Evolutionary conservation across 2,888 invertebrate species (phyloP), one percentile per base, ranked within the genome.

Genomic region (Anorthoa munda): DNA sequence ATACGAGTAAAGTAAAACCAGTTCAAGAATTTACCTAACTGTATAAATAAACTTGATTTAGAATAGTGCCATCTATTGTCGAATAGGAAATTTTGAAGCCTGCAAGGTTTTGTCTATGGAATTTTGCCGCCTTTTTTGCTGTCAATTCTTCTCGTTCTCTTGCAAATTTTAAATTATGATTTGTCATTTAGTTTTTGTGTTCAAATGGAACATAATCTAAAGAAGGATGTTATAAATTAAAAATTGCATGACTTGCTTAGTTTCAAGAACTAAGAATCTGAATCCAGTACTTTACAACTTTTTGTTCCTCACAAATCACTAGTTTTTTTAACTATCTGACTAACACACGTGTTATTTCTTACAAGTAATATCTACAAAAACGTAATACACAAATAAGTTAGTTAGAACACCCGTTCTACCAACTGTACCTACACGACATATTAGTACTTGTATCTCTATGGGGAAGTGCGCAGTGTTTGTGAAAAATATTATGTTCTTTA

Each of bases 51-150:
- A 51, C 18, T 17, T 13, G 2, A 46, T 68, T 74, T 4, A 26
- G 13, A 50, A 75, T 15, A 69, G 13, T 17, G 68, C 46, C 63
- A 77, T 72, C 80, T 81, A 26, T 55, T 59, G 48, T 17, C 46
- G 53, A 81, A 58, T 69, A 72, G 55, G 4, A 50, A 51, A 18
- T 26, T 21, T n/a, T 15, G 31, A 55, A 61, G 13, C 50, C 51
- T 26, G n/a, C 2, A 26, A 15, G 11, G 4, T 4, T 1, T 46
- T 45, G 51, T 53, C 17, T 66, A 46, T 66, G 51, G 23, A 39
- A 39, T 55, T 50, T 60, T 59, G 66, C 69, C 58, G 66, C 81
- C 4, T 26, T 51, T 79, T 67, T 63, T 48, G 13, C n/a, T 79
- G 64, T 73, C 73, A 67, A 23, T 23, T 7, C 9, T 2, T 39